phyloP scores from a whole-genome alignment of 2,888 invertebrate species.

The Mystacides longicornis region DNA sequence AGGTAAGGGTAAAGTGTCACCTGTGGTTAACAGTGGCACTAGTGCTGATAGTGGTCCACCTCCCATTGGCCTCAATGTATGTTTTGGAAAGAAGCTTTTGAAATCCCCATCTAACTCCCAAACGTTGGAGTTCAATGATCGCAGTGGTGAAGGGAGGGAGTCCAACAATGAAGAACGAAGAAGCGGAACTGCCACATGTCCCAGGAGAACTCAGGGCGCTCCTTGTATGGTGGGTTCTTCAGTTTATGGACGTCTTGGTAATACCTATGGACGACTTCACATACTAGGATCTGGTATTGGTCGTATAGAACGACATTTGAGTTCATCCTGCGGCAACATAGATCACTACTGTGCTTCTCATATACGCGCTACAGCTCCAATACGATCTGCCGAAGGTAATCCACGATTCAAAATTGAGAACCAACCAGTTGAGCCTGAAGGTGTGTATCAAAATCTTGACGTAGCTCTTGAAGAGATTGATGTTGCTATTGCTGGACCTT shows the following conservation, averaged over 20 bases:
- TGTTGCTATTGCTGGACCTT: constrained; percentile 30
- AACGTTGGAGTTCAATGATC: constrained; percentile 39
- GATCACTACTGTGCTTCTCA: constrained; percentile 43
- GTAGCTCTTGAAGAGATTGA: constrained; percentile 32
- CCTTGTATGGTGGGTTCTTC: constrained; percentile 23
- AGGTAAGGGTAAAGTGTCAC: constrained; percentile 23
- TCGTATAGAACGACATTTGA: constrained; percentile 53
- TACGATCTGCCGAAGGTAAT: constrained; percentile 25
- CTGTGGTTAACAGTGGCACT: constrained; percentile 10
- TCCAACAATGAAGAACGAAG: constrained; percentile 22
- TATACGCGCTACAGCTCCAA: constrained; percentile 29
- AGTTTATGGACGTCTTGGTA: constrained; percentile 35
- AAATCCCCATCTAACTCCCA: constrained; percentile 32
- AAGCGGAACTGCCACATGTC: constrained; percentile 20
- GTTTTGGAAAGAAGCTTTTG: constrained; percentile 27
- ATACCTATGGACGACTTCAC: constrained; percentile 48
- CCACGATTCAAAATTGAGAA: constrained; percentile 33
- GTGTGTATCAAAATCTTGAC: constrained; percentile 38
- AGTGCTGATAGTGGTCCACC: not conserved
- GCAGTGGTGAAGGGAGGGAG: constrained; percentile 26
- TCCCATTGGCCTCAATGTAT: constrained; percentile 24
- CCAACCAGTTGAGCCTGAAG: constrained; percentile 38
- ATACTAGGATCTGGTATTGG: constrained; percentile 50
- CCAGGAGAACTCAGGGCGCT: constrained; percentile 22
- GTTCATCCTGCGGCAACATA: constrained; percentile 59